Evolutionary conservation across 2,797 vertebrate species (phyloP).

Genomic region (Vultur gryphus): DNA sequence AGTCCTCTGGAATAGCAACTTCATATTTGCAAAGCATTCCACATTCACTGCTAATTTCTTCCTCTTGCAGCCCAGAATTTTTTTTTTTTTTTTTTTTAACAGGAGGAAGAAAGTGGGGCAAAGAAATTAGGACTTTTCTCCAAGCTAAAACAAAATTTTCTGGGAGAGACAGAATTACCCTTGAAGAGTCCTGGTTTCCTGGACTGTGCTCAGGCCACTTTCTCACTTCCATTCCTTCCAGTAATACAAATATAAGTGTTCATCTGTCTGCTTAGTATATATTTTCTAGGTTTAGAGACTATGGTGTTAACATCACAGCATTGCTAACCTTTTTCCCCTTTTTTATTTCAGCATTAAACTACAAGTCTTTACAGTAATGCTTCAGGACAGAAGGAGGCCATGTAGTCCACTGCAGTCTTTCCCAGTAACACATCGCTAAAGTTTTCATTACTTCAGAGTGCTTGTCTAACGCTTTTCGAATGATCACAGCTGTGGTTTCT

Average conservation of each 20-base stretch:
- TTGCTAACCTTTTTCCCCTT: background rate
- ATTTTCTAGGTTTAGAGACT: background rate
- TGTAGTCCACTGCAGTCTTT: background rate
- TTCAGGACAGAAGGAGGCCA: constrained; percentile 26
- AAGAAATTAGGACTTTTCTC: background rate
- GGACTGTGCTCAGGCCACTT: background rate
- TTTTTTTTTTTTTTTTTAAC: no score
- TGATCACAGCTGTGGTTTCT: background rate
- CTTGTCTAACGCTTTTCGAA: background rate
- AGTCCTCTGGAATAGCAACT: background rate
- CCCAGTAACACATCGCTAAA: background rate
- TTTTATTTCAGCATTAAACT: background rate
- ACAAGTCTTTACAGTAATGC: background rate
- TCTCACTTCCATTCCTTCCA: background rate
- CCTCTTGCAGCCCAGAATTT: background rate
- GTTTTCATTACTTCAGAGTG: background rate
- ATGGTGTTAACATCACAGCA: background rate
- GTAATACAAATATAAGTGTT: background rate
- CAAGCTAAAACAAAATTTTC: background rate
- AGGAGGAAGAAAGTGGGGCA: background rate
- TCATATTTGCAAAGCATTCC: background rate
- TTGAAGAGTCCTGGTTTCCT: background rate
- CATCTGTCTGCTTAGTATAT: background rate
- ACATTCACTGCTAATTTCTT: background rate
- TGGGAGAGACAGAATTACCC: background rate